Conservation (phyloP, 2,797 vertebrate species). For the Chrosomus eos region DNA sequence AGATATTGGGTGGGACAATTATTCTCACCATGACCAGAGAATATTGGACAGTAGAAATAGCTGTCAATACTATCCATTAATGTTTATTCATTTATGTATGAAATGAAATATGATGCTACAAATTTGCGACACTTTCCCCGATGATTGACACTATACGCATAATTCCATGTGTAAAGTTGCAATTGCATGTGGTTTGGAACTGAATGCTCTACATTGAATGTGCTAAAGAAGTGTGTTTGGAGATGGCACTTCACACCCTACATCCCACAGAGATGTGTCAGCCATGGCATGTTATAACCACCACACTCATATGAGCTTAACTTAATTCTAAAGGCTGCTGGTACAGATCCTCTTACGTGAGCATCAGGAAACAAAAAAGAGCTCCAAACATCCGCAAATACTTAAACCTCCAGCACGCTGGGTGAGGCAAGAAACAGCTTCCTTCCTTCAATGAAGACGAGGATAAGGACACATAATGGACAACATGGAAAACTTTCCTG, state of each 20-base stretch:
- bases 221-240: constrained; percentile 4
- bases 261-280: constrained; percentile 16
- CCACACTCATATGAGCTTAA: constrained; percentile 16
- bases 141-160: neutral
- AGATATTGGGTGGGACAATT: too few relatives aligned
- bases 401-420: constrained; percentile 58
- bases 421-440: constrained; percentile 44
- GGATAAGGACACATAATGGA: constrained; percentile 27
- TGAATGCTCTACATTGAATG: neutral
- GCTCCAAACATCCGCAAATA: constrained; percentile 62
- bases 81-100: neutral
- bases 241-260: neutral
- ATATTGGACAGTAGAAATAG: neutral
- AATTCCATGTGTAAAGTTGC: neutral
- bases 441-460: constrained; percentile 53
- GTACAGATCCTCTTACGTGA: constrained; percentile 46
- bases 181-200: constrained; percentile 28
- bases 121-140: neutral
- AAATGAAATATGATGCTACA: neutral
- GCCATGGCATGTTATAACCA: constrained; percentile 1
- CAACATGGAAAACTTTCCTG: constrained; percentile 16
- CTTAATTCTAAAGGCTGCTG: constrained; percentile 34
- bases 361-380: constrained; percentile 36
- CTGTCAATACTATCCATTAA: neutral
- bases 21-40: neutral